Conservation (phyloP, 1,140 invertebrate genomes). For the Gryllus bimaculatus region DNA sequence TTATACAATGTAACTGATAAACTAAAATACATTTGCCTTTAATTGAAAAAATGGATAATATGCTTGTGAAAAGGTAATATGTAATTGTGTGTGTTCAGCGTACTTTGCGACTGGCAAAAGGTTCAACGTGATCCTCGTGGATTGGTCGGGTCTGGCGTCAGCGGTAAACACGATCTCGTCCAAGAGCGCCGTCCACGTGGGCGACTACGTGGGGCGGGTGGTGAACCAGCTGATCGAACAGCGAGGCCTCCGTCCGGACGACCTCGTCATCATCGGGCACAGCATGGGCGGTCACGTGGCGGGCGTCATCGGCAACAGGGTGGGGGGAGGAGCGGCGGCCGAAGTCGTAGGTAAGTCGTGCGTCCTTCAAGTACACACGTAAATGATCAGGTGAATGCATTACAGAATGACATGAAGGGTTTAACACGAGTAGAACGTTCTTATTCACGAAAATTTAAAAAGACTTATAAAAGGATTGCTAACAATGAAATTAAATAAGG, state of each 20-base stretch:
- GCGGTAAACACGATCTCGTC: too few species aligned
- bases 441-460: too few species aligned
- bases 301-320: not conserved
- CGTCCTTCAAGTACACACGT: too few species aligned
- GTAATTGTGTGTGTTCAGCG: not conserved
- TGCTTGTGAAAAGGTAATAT: too few species aligned
- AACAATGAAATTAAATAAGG: too few species aligned
- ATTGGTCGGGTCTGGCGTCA: not conserved
- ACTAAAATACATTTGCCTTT: too few species aligned
- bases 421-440: too few species aligned
- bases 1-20: too few species aligned
- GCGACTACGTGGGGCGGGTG: not conserved
- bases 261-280: not conserved
- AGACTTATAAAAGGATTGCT: too few species aligned
- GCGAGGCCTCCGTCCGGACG: not conserved
- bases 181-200: not conserved
- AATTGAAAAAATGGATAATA: too few species aligned
- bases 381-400: too few species aligned
- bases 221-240: not conserved
- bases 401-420: too few species aligned
- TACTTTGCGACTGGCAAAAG: not conserved
- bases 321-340: conserved; percentile 6
- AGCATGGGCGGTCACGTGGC: not conserved
- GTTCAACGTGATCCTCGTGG: not conserved
- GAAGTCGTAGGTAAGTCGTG: not conserved